Conservation (phyloP, 2,113 vertebrate species). For the Ctenomys sociabilis region DNA sequence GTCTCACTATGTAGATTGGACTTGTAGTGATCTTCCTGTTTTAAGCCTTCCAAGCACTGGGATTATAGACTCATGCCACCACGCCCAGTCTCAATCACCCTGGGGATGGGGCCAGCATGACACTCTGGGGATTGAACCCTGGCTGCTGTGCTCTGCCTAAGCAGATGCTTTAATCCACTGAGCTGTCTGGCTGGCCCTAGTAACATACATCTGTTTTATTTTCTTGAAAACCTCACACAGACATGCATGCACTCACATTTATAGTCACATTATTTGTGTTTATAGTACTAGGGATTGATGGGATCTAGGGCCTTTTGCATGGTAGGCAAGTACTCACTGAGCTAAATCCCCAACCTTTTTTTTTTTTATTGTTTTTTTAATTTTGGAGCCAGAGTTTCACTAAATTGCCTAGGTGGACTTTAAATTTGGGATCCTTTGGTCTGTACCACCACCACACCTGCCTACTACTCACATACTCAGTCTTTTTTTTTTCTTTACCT, state of each 20-base stretch:
- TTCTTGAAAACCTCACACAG: neutral
- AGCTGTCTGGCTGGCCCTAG: no score
- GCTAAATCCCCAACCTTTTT: neutral
- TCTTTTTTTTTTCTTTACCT: neutral
- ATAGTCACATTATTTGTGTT: neutral
- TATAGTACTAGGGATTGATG: neutral
- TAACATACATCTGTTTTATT: slow-evolving; percentile 8
- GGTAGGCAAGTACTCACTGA: no score
- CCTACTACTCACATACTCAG: neutral
- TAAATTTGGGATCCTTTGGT: neutral
- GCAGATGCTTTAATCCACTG: no score
- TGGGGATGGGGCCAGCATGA: no score
- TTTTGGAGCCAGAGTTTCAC: neutral
- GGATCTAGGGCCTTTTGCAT: neutral
- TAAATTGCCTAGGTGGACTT: neutral
- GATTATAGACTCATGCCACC: no score
- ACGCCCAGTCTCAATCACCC: no score
- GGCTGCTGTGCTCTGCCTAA: no score
- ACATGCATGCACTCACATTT: neutral
- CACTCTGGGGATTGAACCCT: no score
- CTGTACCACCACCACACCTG: neutral
- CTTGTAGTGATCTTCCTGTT: no score
- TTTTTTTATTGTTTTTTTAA: neutral
- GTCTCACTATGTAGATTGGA: no score
- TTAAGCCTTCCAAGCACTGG: no score